Evolutionary conservation across 2,113 vertebrate genomes (phyloP).

Genomic region (Rhombomys opimus): DNA sequence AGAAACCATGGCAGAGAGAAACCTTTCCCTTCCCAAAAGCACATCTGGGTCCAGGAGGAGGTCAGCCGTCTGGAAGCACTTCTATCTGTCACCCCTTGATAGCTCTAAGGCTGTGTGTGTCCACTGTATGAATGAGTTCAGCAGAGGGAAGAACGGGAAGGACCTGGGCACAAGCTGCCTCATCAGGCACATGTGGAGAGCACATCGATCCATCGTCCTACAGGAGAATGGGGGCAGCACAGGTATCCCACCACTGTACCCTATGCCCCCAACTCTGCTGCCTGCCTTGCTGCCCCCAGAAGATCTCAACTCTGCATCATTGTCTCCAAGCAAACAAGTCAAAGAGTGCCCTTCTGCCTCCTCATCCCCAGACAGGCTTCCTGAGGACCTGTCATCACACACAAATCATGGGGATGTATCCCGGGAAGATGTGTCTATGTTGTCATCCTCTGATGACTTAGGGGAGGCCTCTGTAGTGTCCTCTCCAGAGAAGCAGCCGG

Average conservation of each 20-base stretch:
- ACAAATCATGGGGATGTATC: slow-evolving; percentile 84
- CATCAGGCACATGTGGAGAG: slow-evolving; percentile 98
- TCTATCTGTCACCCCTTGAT: slow-evolving; percentile 96
- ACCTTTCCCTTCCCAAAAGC: slow-evolving; percentile 89
- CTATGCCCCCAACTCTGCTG: slow-evolving; percentile 91
- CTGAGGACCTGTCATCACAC: slow-evolving; percentile 86
- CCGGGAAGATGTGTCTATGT: slow-evolving; percentile 80
- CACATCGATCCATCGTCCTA: slow-evolving; percentile 96
- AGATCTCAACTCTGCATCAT: slow-evolving; percentile 86
- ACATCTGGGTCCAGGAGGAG: slow-evolving; percentile 92
- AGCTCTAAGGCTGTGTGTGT: slow-evolving; percentile 98
- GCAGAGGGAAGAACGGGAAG: slow-evolving; percentile 97
- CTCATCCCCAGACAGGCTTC: slow-evolving; percentile 88
- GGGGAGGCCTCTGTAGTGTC: slow-evolving; percentile 87
- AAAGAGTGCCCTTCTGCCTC: slow-evolving; percentile 87
- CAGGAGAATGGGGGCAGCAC: slow-evolving; percentile 95
- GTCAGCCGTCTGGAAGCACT: slow-evolving; percentile 99
- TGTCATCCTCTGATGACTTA: slow-evolving; percentile 87
- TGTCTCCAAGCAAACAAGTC: slow-evolving; percentile 91
- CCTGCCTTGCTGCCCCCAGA: slow-evolving; percentile 89
- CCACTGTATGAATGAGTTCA: slow-evolving; percentile 99
- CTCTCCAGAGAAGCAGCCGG: slow-evolving; percentile 89
- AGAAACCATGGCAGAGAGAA: slow-evolving; percentile 88
- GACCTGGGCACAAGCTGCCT: slow-evolving; percentile 98
- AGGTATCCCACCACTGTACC: slow-evolving; percentile 92